Base-by-base conservation (phyloP, 2,113 vertebrate species). In the Oryzias celebensis region DNA sequence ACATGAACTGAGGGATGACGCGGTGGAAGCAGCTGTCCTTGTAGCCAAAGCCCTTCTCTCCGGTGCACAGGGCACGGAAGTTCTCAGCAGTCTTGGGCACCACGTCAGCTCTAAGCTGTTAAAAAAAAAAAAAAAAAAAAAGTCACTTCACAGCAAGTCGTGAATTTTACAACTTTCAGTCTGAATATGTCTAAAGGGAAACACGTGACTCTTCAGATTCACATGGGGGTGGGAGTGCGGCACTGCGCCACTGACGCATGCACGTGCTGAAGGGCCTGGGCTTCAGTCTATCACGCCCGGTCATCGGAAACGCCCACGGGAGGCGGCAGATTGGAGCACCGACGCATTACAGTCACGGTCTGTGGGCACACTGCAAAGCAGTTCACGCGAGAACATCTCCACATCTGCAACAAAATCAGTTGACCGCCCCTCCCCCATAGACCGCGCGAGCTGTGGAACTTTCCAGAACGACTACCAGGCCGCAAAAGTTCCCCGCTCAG, bases 11-110 rank as follows among this genome's bases (percentile, higher is more conserved):
- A 0, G 93, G 89, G 79, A 98, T 98, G 87, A 99, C 81, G 62
- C 97, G 93, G 90, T 99, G 97, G 85, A 99, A 98, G 75, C 43
- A 75, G 79, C 90, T 96, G 1, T 92, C 93, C 82, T 97, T 98
- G 88, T 97, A 99, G 73, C 96, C 96, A 0, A 89, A 97, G 58
- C 96, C 96, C 72, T 91, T 93, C 66, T 97, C 93, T 0, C 82
- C 89, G 1, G 95, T 98, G 87, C 94, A 98, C 67, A 99, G 85
- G 7, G 91, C 91, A 24, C 95, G 93, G 73, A 98, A 98, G 68
- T 99, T 99, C 66, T 98, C 97, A 84, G 93, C 93, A 4, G 96
- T 98, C 89, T 91, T 94, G 42, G 96, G 96, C 7, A 98, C 96
- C 18, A 93, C 93, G 52, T 97, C 94, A 18, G 79, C 60, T 60